Conservation (phyloP, 2,113 vertebrate species). For the Lasiurus borealis region DNA sequence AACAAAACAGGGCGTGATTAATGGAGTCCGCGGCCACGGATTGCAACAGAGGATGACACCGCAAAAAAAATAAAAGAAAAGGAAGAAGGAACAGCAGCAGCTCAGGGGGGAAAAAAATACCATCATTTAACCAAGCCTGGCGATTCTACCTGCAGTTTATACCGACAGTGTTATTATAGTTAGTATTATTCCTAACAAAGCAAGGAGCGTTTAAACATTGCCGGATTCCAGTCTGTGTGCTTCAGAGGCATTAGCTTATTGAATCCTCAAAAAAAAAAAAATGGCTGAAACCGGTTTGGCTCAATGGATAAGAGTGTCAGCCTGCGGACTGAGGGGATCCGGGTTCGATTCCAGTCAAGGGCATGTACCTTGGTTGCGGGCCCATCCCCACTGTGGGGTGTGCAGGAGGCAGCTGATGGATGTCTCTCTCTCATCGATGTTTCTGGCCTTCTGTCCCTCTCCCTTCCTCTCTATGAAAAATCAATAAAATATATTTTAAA, state of each 20-base stretch:
- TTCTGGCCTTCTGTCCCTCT: no score
- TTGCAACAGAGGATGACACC: conserved; percentile 44
- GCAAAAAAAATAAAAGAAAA: conserved; percentile 50
- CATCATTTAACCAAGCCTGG: conserved; percentile 49
- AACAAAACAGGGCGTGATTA: conserved; percentile 80
- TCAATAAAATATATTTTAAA: no score
- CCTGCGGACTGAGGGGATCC: no score
- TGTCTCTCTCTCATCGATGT: no score
- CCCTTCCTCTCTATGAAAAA: no score
- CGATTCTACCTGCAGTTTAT: conserved; percentile 40
- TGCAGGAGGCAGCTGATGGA: no score
- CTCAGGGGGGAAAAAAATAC: neutral
- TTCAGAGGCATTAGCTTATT: neutral
- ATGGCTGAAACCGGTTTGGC: no score
- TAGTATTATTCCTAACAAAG: conserved; percentile 46
- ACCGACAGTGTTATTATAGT: neutral
- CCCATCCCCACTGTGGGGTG: no score
- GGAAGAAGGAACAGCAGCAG: no score
- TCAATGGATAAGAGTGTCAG: no score
- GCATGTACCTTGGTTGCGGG: no score
- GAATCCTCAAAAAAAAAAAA: neutral
- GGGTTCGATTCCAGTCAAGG: no score
- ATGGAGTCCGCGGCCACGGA: conserved; percentile 69
- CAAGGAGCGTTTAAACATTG: conserved; percentile 44
- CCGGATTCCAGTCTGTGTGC: neutral